Evolutionary conservation across 2,113 vertebrate species (phyloP), one percentile per base, ranked within the genome.

Genomic region (Bos taurus): DNA sequence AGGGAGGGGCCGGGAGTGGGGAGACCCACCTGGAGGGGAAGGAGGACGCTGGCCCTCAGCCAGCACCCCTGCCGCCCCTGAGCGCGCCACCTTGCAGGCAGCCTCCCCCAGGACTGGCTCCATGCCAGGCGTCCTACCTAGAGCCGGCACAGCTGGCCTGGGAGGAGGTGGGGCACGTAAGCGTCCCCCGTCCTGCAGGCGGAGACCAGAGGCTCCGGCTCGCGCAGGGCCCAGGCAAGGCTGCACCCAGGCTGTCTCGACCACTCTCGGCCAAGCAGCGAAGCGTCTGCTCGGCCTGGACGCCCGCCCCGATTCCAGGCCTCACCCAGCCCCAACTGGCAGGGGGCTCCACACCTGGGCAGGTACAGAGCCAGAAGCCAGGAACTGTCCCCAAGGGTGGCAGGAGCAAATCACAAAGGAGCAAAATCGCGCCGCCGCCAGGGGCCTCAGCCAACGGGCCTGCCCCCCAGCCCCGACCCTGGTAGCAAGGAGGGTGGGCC

Each of bases 401-500:
- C 17, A 2, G 2, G 48, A 54, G 13, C 40, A 57, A 67, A 17
- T n/a, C 15, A 46, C 19, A 14, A 23, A 4, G 16, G 36, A 7
- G 10, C 3, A 23, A 3, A 36, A 50, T 1, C 11, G 7, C 4
- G 36, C 36, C 1, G 43, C 19, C 14, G 3, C 17, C 48, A 40
- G 40, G 36, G 48, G 17, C 46, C 57, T 48, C 48, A 7, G 17
- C 48, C 9, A 3, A 28, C 0, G 1, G 48, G 82, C 36, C 71
- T 14, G 12, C 1, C 17, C 16, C 8, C 7, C 3, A 46, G 43
- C 33, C 17, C 4, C 9, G 9, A 2, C 67, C 30, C 36, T 0
- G 43, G 50, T 4, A 0, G 62, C 3, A 1, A 28, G 43, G 15
- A 43, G 16, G 48, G 54, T 2, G 50, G 77, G 4, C 56, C 30